Percentiles rank a stretch among this genome's conserved stretches.
These are phyloP conservation scores for Helogale parvula DNA, from an alignment of 2,113 vertebrate genomes.

Conservation along the genomic window DNA sequence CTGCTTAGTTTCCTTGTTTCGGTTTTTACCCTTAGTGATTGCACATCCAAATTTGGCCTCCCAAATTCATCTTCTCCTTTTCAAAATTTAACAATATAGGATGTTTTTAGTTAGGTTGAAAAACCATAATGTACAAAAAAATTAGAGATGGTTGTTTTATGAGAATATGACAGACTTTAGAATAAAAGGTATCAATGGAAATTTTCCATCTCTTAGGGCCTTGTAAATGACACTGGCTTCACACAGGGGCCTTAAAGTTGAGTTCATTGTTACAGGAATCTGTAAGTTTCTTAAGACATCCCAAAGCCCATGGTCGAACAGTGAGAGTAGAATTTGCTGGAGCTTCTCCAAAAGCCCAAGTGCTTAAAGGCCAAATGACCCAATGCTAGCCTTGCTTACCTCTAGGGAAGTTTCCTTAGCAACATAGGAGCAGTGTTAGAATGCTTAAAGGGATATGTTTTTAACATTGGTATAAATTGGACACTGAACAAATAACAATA, in stretches of 20 bases:
- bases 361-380: conserved; percentile 52
- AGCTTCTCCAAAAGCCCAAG: not conserved
- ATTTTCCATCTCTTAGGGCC: not conserved
- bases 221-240: not conserved
- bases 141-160: not conserved
- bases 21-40: not conserved
- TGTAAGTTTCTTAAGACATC: conserved; percentile 18
- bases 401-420: conserved; percentile 48
- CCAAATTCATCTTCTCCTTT: not conserved
- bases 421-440: not conserved
- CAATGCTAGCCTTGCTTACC: not conserved
- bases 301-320: not conserved
- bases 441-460: not conserved
- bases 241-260: not conserved
- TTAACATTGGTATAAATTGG: not conserved
- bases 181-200: not conserved
- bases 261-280: not conserved
- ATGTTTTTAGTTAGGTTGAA: not conserved
- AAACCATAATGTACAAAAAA: not conserved
- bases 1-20: not conserved
- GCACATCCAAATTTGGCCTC: not conserved
- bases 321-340: conserved; percentile 25
- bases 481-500: not conserved
- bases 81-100: not conserved
- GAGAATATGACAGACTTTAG: not conserved